Conservation (phyloP, 1,140 invertebrate species). For the Amphibalanus amphitrite region DNA sequence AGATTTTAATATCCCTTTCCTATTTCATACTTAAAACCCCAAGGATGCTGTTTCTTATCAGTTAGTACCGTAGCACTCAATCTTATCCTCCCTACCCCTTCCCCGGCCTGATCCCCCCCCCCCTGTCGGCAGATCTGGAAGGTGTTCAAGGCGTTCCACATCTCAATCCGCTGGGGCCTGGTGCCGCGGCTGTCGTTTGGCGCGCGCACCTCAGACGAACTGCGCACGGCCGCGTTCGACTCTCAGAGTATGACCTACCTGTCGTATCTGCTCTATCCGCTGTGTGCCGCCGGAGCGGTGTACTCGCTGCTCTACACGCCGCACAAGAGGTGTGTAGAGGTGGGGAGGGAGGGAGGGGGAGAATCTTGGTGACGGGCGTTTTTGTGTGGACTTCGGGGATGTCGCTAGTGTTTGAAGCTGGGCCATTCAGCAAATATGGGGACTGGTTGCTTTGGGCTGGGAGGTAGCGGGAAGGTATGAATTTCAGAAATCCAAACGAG, state of each 20-base stretch:
- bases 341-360: no score
- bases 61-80: not conserved
- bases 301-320: conserved; percentile 86
- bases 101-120: not conserved
- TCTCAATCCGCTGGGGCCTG: conserved; percentile 34
- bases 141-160: conserved; percentile 71
- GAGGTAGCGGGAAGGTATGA: no score
- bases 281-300: conserved; percentile 63
- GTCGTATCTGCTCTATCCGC: conserved; percentile 75
- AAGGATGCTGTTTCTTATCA: not conserved
- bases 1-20: not conserved
- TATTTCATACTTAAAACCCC: not conserved
- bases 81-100: not conserved
- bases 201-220: conserved; percentile 40
- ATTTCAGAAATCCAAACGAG: no score
- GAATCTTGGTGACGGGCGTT: no score
- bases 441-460: no score
- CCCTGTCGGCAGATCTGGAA: conserved; percentile 63
- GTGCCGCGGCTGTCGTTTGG: conserved; percentile 25
- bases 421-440: no score
- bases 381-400: no score
- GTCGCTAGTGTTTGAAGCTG: no score
- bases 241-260: conserved; percentile 80
- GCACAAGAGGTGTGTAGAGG: conserved; percentile 68
- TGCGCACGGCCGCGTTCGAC: conserved; percentile 66